A percentile compares a stretch with the other conserved stretches of the same genome.
Conservation (phyloP, 2,888 invertebrate genomes). For the Smittia sp. region DNA sequence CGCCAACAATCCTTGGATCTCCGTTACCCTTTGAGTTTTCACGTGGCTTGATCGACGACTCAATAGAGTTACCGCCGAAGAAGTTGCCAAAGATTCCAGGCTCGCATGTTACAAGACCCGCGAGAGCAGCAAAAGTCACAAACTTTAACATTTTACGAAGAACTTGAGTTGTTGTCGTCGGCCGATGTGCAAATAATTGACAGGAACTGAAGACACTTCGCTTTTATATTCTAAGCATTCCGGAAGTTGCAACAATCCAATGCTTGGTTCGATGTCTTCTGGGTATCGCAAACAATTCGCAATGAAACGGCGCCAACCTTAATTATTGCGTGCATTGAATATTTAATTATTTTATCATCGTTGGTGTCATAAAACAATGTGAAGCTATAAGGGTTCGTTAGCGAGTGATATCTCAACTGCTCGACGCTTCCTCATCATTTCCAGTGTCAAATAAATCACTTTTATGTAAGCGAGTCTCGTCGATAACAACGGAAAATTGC, state of each 20-base stretch:
- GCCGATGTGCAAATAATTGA: too few relatives aligned
- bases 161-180: too few relatives aligned
- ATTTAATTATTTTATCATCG: neutral
- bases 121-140: neutral
- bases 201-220: too few relatives aligned
- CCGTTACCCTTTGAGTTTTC: neutral
- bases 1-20: constrained; percentile 44
- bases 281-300: too few relatives aligned
- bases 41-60: neutral
- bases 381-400: neutral
- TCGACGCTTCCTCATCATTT: neutral
- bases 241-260: too few relatives aligned
- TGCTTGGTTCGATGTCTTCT: too few relatives aligned
- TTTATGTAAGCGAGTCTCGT: neutral
- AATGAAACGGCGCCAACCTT: neutral
- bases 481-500: neutral
- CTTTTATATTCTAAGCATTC: too few relatives aligned
- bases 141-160: neutral
- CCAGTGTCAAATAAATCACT: neutral
- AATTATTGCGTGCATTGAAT: constrained; percentile 8
- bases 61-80: neutral
- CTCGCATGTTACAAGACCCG: neutral
- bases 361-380: neutral
- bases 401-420: neutral
- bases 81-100: neutral